Base-by-base conservation (phyloP, 2,113 vertebrate genomes). In the Antechinus flavipes region DNA sequence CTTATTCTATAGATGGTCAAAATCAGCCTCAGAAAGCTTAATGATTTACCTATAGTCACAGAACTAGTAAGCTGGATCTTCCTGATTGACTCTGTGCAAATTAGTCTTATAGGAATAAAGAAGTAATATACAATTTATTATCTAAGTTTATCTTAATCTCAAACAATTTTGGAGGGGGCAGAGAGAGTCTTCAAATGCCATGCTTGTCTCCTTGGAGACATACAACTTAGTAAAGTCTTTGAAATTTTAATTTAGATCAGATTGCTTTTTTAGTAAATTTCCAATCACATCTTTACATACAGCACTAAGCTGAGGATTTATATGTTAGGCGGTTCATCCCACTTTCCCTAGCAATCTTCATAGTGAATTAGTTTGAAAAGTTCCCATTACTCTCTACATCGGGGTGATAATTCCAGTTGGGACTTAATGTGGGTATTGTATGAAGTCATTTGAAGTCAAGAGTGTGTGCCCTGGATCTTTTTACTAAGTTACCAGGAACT, bases 331-430 rank as follows among this genome's bases (percentile, higher is more conserved):
- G 53, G 68, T 95, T 92, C 23, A 53, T 97, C 24, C n/a, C 47
- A 92, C 56, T 56, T 93, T 49, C 61, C 27, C 8, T 94, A 9
- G 25, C 12, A 76, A 4, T 91, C 84, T 95, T 94, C 91, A 52
- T 19, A 84, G 68, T 42, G n/a, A 84, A 84, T 84, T 92, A 56
- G 91, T 91, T 35, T 92, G 26, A 49, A 96, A 94, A 95, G 30
- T 2, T 1, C 25, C 27, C 68, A 42, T 49, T 96, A 2, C 76
- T 91, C 25, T 84, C 1, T 54, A 8, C 1, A 50, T 30, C 49
- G 11, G 2, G 54, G 7, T 92, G 26, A 22, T 22, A 94, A 35
- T 35, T 55, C 91, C 42, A 93, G 23, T 2, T 92, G 89, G 42
- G 3, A 68, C 68, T 26, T 89, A 46, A 53, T 42, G 84, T n/a